Percentiles rank a stretch among this genome's conserved stretches.
These are phyloP conservation scores for Aphaenogaster ashmeadi DNA, from an alignment of 1,140 invertebrate species.

Conservation along the genomic window DNA sequence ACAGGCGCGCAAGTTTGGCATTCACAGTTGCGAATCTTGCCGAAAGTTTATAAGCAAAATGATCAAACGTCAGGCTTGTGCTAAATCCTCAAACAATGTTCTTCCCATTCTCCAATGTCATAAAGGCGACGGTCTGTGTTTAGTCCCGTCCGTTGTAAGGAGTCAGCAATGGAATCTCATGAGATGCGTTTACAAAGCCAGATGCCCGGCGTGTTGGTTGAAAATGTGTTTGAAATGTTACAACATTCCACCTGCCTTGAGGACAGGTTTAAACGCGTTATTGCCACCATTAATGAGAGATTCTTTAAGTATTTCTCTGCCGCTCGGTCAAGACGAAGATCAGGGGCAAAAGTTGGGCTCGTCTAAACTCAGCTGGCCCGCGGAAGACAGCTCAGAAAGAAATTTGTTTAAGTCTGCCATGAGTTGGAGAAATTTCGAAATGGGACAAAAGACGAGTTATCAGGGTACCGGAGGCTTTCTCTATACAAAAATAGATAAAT, in stretches of 20 bases:
- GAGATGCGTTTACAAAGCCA: slow-evolving; percentile 90
- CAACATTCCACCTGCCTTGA: slow-evolving; percentile 91
- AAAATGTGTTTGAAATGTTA: slow-evolving; percentile 94
- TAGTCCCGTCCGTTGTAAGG: slow-evolving; percentile 90
- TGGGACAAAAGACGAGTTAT: slow-evolving; percentile 79
- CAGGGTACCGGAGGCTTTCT: slow-evolving; percentile 78
- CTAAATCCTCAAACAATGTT: slow-evolving; percentile 86
- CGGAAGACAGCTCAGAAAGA: slow-evolving; percentile 83
- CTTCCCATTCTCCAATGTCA: slow-evolving; percentile 89
- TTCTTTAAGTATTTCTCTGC: slow-evolving; percentile 77
- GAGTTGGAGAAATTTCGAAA: slow-evolving; percentile 83
- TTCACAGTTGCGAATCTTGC: slow-evolving; percentile 94
- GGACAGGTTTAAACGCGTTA: slow-evolving; percentile 89
- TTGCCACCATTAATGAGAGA: slow-evolving; percentile 88
- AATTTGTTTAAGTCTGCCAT: slow-evolving; percentile 85
- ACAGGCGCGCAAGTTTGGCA: slow-evolving; percentile 94
- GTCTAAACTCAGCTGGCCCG: slow-evolving; percentile 83
- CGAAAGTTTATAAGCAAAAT: slow-evolving; percentile 95
- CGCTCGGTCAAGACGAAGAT: slow-evolving; percentile 78
- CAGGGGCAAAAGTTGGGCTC: slow-evolving; percentile 79
- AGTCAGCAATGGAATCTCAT: slow-evolving; percentile 92
- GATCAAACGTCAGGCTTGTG: slow-evolving; percentile 90
- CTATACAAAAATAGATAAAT: slow-evolving; percentile 82
- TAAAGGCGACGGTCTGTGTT: slow-evolving; percentile 91
- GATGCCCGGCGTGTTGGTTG: slow-evolving; percentile 95